Evolutionary conservation across 2,113 vertebrate species (phyloP), one percentile per base, ranked within the genome.

Genomic region (Halcyon malimbica): DNA sequence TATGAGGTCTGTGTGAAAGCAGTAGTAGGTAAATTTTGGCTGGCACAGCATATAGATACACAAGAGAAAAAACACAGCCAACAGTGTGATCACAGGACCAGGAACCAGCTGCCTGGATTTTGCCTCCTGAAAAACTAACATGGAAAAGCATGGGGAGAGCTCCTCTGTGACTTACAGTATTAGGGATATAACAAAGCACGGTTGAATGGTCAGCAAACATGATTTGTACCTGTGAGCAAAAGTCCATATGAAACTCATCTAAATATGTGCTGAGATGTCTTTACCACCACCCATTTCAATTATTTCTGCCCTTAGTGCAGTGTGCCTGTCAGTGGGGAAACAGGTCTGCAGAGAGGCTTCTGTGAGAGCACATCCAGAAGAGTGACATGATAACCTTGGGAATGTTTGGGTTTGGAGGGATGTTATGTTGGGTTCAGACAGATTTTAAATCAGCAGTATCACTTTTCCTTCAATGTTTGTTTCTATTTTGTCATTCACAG

Each of bases 21-120:
- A 79, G 94, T 96, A 96, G 90, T 96, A 95, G 96, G 95, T 95
- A 97, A 96, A 96, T 96, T 94, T 96, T 96, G 95, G 89, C 95
- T 96, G 94, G 96, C 96, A 97, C 83, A 87, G 94, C 59, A 41
- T 28, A 94, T 17, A 94, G 90, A 94, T 79, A 92, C 94, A 96
- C 94, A 92, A 83, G 95, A 96, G 96, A 91, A 94, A 96, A 96
- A 87, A 26, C 78, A 79, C 65, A 97, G 95, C 94, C 95, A 97
- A 94, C 62, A 92, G 74, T 67, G 91, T 94, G 91, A 96, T 91
- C 80, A 67, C 67, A 95, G 94, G 89, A 97, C 95, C 95, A 96
- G 91, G 87, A 96, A 96, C 83, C 96, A 95, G 96, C 74, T 95
- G 92, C 92, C 94, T 85, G 42, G 89, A 94, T 95, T 96, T 96